Evolutionary conservation across 1,140 invertebrate genomes (phyloP), one percentile per base, ranked within the genome.

Genomic region (Goniozus legneri): DNA sequence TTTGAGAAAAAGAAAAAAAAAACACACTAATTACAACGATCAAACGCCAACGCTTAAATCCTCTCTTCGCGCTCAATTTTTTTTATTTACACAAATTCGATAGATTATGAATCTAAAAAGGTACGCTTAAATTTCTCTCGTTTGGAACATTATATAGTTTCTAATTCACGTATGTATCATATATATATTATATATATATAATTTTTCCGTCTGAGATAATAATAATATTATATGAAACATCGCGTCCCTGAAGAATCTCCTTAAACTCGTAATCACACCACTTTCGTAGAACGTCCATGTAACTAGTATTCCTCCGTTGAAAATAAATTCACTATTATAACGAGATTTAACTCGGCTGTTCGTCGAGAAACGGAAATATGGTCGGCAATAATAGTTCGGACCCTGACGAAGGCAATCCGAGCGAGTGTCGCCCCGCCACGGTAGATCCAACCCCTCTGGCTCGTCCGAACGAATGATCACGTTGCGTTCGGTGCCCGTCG

Each of bases 21-120:
- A 44, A 44, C 51, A 49, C 51, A 44, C 46, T 47, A 44, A 44
- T 33, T 51, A 51, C 47, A 51, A 44, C 43, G 37, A 40, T 42
- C 37, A 47, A 52, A 33, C 22, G 10, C 4, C 10, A 30, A 24
- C 16, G 3, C 21, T 47, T 18, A 40, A 34, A 36, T 42, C 16
- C 21, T 45, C 16, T 36, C 13, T 43, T 32, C 24, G 10, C 24
- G 24, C 6, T 44, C 21, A n/a, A 4, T 31, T 31, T 40, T 43
- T n/a, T 8, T 16, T 47, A 39, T 47, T 47, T 47, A 35, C 45
- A 47, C 22, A n/a, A n/a, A n/a, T n/a, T n/a, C n/a, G 24, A 27
- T 27, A 27, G 24, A 6, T 27, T 27, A 27, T 27, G 4, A 4
- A 10, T 6, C 10, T 27, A 27, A 27, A 15, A 31, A 47, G 21